A percentile compares a stretch with the other conserved stretches of the same genome.
These are phyloP conservation scores for Speoplatyrhinus poulsoni DNA, from an alignment of 2,113 vertebrate species.

Conservation along the genomic window DNA sequence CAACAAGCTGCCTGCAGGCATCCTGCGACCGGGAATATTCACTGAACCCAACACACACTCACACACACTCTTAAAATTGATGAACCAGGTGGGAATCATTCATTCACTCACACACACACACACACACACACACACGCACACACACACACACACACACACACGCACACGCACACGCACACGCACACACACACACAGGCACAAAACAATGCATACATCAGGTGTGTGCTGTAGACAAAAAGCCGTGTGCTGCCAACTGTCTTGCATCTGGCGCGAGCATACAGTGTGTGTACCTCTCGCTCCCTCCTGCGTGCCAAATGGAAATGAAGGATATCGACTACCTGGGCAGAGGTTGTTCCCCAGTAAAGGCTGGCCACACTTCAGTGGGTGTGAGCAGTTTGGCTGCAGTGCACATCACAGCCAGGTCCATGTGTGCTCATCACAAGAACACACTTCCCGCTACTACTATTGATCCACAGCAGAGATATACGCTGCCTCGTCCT, in stretches of 20 bases:
- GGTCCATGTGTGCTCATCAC: neutral
- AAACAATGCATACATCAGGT: neutral
- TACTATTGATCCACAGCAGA: no score
- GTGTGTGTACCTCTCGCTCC: constrained; percentile 2
- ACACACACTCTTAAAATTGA: neutral
- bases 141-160: constrained; percentile 27
- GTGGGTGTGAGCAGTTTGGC: neutral
- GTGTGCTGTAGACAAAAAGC: constrained; percentile 28
- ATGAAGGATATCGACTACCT: constrained; percentile 24
- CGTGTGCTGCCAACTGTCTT: constrained; percentile 23
- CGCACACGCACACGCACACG: constrained; percentile 9
- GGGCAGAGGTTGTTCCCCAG: constrained; percentile 14
- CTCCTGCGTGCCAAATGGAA: constrained; percentile 24
- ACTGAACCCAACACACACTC: constrained; percentile 21
- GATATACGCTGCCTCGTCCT: no score
- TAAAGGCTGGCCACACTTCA: neutral
- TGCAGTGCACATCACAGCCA: neutral
- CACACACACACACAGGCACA: constrained; percentile 9
- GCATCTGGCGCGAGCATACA: constrained; percentile 26
- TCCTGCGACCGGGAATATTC: constrained; percentile 32
- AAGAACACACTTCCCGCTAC: no score
- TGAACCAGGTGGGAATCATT: no score
- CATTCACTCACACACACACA: constrained; percentile 26
- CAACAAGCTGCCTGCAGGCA: constrained; percentile 56
- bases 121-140: constrained; percentile 11